A percentile compares a stretch with the other conserved stretches of the same genome.
Evolutionary conservation across 2,888 invertebrate genomes (phyloP).

Genomic region (Eupithecia pulchellata): DNA sequence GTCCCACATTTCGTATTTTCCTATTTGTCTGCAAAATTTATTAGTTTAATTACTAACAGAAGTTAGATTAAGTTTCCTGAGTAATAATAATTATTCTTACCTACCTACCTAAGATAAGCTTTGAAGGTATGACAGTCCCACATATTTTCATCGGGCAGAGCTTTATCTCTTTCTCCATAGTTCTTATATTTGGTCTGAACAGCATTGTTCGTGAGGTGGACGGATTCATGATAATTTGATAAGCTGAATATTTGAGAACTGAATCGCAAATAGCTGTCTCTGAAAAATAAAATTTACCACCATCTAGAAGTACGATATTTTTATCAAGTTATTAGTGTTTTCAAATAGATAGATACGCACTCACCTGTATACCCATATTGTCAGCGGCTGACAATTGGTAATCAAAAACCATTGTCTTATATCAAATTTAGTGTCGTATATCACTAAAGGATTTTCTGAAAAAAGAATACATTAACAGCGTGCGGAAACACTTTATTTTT

Average conservation of each 20-base stretch:
- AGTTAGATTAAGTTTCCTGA: slow-evolving; percentile 32
- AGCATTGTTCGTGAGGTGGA: slow-evolving; percentile 97
- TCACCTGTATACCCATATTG: slow-evolving; percentile 96
- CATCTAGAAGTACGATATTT: not conserved
- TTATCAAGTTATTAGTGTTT: not conserved
- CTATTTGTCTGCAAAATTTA: slow-evolving; percentile 86
- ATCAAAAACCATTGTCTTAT: slow-evolving; percentile 98
- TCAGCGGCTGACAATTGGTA: slow-evolving; percentile 95
- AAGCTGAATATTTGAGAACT: slow-evolving; percentile 95
- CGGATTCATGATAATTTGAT: slow-evolving; percentile 95
- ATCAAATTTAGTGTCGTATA: slow-evolving; percentile 97
- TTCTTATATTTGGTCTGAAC: slow-evolving; percentile 95
- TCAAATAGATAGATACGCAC: not conserved
- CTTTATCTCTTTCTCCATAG: slow-evolving; percentile 88
- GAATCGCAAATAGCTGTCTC: slow-evolving; percentile 96
- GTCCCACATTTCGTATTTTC: slow-evolving; percentile 92
- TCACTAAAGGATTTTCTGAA: slow-evolving; percentile 94
- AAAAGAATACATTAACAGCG: not conserved
- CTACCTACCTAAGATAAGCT: slow-evolving; percentile 86
- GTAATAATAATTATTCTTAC: not conserved
- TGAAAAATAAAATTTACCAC: slow-evolving; percentile 60
- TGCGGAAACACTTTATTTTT: not conserved
- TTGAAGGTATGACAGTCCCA: slow-evolving; percentile 96
- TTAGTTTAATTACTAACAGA: slow-evolving; percentile 30
- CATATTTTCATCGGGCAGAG: slow-evolving; percentile 96